Evolutionary conservation across 1,140 invertebrate species (phyloP), one percentile per base, ranked within the genome.

Genomic region (Drosophila repleta): DNA sequence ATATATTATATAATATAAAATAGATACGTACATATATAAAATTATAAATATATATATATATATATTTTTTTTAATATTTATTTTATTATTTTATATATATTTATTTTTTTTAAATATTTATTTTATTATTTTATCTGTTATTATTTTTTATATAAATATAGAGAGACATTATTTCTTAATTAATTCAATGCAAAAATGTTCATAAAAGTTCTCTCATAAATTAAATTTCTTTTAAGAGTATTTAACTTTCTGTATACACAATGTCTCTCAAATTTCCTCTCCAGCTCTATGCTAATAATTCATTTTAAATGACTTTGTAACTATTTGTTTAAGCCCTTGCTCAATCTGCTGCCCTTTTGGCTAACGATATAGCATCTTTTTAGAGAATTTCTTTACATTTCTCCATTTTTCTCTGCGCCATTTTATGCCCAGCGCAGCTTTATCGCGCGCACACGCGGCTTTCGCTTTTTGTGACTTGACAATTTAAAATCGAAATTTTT

Each of bases 401-500:
- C 7, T 43, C 4, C 48, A 60, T 58, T 0, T 17, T 17, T 8
- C 7, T 43, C 4, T 70, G 51, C 11, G 15, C 8, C 45, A 65
- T 57, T 57, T 41, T 56, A 11, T 51, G 48, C 48, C 24, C n/a
- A 21, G 15, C 45, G 67, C 58, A 55, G 56, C 46, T 52, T 65
- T 70, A 64, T 66, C 37, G 35, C 41, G 60, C 29, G 58, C 45
- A 49, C 58, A 61, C 45, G 20, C 49, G 21, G 48, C 69, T 72
- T 58, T 66, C 62, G 45, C 69, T 67, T 65, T 65, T 58, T 76
- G 48, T 53, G 41, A 39, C 20, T 43, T 43, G 66, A 62, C 62
- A 53, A 60, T 76, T 74, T 58, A 48, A 69, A 43, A 75, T 79
- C 66, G 48, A 70, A 35, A 73, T 51, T 71, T 83, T 76, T 84